Conservation (phyloP, 2,113 vertebrate genomes). For the Atrichornis clamosus region DNA sequence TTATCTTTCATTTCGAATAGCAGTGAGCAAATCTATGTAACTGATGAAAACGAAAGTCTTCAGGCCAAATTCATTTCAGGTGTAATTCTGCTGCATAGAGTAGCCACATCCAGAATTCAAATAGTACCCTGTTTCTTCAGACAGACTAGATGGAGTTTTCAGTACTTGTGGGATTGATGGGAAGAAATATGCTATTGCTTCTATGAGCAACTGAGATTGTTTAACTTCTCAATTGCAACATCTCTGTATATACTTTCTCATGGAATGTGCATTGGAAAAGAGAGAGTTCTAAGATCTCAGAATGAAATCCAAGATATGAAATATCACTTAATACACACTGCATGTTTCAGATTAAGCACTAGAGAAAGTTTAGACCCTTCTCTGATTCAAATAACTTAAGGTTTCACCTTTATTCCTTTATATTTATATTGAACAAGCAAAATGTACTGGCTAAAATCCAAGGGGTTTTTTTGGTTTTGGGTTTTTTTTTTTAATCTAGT, state of each 20-base stretch:
- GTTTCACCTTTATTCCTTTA: not conserved
- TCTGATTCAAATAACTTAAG: not conserved
- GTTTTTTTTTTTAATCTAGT: not conserved
- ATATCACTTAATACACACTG: not conserved
- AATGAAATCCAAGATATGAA: not conserved
- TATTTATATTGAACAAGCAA: not conserved
- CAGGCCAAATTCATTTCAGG: not conserved
- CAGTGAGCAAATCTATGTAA: not conserved
- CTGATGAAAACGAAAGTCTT: not conserved
- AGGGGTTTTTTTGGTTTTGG: fast-evolving
- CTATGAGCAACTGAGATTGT: not conserved
- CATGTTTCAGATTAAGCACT: not conserved
- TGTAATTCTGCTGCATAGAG: not conserved
- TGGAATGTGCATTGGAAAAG: not conserved
- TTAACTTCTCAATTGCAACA: not conserved
- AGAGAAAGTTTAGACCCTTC: not conserved
- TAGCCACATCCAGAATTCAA: not conserved
- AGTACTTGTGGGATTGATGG: not conserved
- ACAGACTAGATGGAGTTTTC: not conserved
- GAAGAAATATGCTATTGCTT: not conserved
- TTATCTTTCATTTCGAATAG: slow-evolving; percentile 9
- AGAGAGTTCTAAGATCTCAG: not conserved
- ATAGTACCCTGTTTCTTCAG: not conserved
- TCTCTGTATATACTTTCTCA: not conserved
- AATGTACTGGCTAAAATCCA: not conserved